Evolutionary conservation across 2,888 invertebrate genomes (phyloP), one percentile per base, ranked within the genome.

Genomic region (Seira sanloemensis): DNA sequence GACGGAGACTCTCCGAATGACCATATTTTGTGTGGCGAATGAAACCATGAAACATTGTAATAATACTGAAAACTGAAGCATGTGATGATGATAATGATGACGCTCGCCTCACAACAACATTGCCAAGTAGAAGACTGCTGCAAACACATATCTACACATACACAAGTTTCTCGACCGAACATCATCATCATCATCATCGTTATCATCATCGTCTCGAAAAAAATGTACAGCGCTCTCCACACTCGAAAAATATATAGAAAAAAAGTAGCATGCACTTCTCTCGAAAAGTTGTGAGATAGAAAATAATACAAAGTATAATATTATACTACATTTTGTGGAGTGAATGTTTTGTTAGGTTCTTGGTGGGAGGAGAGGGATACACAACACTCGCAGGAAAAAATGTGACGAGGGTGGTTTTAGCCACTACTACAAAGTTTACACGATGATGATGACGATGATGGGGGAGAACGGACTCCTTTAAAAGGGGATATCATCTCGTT

Each of bases 301-400:
- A n/a, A n/a, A n/a, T n/a, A n/a, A n/a, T n/a, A n/a, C n/a, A n/a
- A n/a, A n/a, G n/a, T n/a, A n/a, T n/a, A n/a, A n/a, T n/a, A n/a
- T n/a, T n/a, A n/a, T n/a, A n/a, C n/a, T n/a, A n/a, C n/a, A n/a
- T n/a, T n/a, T n/a, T 50, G 50, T 50, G 50, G 50, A 50, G 50
- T 50, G 50, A 50, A 50, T 50, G n/a, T 50, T 50, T 50, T 50
- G 50, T 50, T 50, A n/a, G 50, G 50, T 50, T 50, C n/a, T 50
- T 50, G 50, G 50, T 50, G 50, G 50, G 50, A 50, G 50, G 50
- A 50, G 50, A 50, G 50, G 50, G 50, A 50, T 50, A n/a, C n/a
- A n/a, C n/a, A n/a, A n/a, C n/a, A n/a, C n/a, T n/a, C n/a, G n/a
- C n/a, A 50, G 50, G 50, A 50, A 50, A 50, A 50, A 50, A 50